Conservation (phyloP, 2,797 vertebrate species). For the Enteromius fasciolatus region DNA sequence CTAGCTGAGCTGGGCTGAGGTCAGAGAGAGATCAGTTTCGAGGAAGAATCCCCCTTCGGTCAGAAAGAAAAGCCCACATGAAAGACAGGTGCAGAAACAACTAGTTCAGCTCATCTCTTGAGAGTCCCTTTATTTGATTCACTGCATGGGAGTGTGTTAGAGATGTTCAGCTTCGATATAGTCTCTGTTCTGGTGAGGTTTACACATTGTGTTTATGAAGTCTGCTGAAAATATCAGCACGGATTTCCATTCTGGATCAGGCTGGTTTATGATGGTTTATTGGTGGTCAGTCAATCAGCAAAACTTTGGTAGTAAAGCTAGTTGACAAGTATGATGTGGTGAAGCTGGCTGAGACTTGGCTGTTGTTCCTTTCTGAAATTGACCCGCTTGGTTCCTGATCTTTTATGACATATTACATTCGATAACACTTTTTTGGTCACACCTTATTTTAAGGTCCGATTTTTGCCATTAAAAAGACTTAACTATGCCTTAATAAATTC, state of each 20-base stretch:
- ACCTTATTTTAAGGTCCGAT: not conserved
- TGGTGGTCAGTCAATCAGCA: not conserved
- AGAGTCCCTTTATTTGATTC: conserved; percentile 18
- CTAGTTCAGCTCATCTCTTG: not conserved
- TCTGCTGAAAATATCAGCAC: not conserved
- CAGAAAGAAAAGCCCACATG: conserved; percentile 30
- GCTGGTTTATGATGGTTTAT: conserved; percentile 6
- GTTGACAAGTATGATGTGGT: not conserved
- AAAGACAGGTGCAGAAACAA: conserved; percentile 55
- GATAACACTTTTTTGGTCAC: not conserved
- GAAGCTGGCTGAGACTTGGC: not conserved
- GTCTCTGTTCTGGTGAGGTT: not conserved
- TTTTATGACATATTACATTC: not conserved
- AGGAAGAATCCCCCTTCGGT: conserved; percentile 48
- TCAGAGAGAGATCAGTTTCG: conserved; percentile 51
- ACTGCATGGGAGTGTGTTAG: conserved; percentile 2
- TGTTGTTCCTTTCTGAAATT: not conserved
- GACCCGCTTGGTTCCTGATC: not conserved
- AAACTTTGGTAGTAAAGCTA: not conserved
- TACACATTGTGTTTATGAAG: not conserved
- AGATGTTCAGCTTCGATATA: not conserved
- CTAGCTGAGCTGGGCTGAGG: conserved; percentile 43
- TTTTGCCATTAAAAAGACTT: not conserved
- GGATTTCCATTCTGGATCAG: conserved; percentile 2
- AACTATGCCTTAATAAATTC: not conserved